Evolutionary conservation across 2,888 invertebrate genomes (phyloP), one percentile per base, ranked within the genome.

Genomic region (Pheosia gnoma): DNA sequence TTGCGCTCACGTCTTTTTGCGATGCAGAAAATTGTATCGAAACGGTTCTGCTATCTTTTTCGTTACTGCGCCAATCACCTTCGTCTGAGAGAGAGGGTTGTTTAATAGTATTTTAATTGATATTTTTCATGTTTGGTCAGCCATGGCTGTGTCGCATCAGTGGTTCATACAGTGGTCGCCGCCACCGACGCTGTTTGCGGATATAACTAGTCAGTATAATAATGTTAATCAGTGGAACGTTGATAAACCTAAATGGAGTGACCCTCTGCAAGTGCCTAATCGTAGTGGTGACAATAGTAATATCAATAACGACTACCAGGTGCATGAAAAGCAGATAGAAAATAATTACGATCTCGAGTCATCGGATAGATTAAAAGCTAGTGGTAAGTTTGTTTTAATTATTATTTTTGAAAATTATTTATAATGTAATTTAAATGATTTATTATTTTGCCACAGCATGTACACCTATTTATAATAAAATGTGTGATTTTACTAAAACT

Each of bases 111-210:
- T 66, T 69, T 68, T 74, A 59, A 75, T 68, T 64, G 66, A 56
- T 66, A 70, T 70, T 70, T 76, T 77, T 71, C 66, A 74, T 75
- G 73, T 72, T 67, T 68, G 74, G 68, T 71, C 66, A 77, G 79
- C 65, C 58, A 93, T 93, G 91, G 91, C 94, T 63, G 87, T 92
- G 71, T 91, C 93, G 65, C 90, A 93, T 79, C 93, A 93, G 83
- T 94, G 94, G 93, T 93, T 92, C 75, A 83, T 93, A 66, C 91
- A 93, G 77, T 94, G 94, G 94, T 84, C 90, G 11, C 77, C 90
- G 10, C 93, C 93, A 5, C 79, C 89, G 43, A 69, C 85, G 74
- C 62, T 91, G 51, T 82, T 90, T 52, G 74, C 89, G 57, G 91
- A 92, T 69, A 87, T 92, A 51, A 82, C 82, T 72, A 85, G 79